These are phyloP conservation scores for Myocastor coypus DNA, from an alignment of 2,113 vertebrate species.

Conservation along the genomic window DNA sequence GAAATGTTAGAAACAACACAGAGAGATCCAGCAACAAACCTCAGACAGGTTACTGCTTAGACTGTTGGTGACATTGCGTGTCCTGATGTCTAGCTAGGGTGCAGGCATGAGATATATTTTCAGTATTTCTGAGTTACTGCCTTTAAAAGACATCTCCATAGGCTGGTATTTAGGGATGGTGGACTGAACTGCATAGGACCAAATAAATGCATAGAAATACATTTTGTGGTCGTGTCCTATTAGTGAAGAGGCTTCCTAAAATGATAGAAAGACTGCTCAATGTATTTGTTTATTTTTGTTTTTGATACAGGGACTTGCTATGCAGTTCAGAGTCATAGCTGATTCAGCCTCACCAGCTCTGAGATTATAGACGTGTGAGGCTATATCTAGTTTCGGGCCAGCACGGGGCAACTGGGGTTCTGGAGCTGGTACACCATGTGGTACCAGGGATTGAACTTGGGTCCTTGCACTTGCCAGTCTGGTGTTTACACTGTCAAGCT, in stretches of 20 bases:
- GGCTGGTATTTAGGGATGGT: not conserved
- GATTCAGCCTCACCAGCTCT: no score
- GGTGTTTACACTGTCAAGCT: no score
- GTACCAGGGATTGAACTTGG: no score
- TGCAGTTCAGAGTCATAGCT: no score
- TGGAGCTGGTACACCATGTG: no score
- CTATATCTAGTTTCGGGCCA: no score
- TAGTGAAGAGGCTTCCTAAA: not conserved
- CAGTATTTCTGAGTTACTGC: constrained; percentile 5
- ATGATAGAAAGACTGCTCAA: not conserved
- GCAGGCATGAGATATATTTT: not conserved
- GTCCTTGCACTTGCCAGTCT: no score
- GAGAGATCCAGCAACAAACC: not conserved
- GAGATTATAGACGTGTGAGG: no score
- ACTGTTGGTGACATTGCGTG: not conserved
- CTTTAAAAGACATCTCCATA: constrained; percentile 10
- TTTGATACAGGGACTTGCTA: no score
- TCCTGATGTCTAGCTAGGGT: not conserved
- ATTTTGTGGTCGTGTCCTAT: not conserved
- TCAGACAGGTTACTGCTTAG: not conserved
- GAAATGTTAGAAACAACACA: constrained; percentile 17
- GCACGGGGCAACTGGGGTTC: no score
- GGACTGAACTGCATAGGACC: not conserved
- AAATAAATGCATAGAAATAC: constrained; percentile 21
- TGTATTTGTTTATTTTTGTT: not conserved